Evolutionary conservation across 92 coral and sea anemone genomes (phyloP).

Genomic region (Siderastrea radians): DNA sequence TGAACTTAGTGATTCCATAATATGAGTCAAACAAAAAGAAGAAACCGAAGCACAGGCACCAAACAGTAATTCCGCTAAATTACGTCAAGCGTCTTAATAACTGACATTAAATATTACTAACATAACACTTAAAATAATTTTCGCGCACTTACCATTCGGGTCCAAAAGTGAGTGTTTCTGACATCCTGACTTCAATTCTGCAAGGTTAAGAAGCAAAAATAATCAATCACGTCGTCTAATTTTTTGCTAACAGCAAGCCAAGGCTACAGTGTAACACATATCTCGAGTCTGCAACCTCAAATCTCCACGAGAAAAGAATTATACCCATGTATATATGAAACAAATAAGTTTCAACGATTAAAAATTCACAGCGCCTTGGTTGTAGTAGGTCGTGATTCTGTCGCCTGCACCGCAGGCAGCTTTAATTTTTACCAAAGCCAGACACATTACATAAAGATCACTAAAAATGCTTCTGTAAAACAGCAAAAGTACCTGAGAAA

Average conservation of each 20-base stretch:
- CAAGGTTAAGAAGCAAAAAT: conserved; percentile 5
- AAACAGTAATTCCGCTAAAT: neutral
- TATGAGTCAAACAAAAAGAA: neutral
- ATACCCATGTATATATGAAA: conserved; percentile 18
- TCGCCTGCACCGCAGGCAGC: conserved; percentile 11
- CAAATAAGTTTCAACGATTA: conserved; percentile 19
- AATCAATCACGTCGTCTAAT: neutral
- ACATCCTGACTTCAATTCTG: conserved; percentile 79
- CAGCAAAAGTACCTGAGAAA: conserved; percentile 20
- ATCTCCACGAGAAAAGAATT: neutral
- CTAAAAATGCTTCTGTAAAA: neutral
- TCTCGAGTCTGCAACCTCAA: too few relatives aligned
- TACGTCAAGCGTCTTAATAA: neutral
- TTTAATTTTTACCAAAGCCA: conserved; percentile 2
- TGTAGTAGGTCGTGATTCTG: conserved; percentile 17
- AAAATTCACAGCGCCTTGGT: conserved; percentile 43
- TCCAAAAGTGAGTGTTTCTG: conserved; percentile 99
- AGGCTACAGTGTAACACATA: neutral
- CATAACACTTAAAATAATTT: neutral
- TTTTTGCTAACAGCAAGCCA: neutral
- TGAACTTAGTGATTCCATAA: neutral
- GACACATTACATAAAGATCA: neutral
- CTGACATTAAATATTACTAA: neutral
- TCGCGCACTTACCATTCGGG: conserved; percentile 95
- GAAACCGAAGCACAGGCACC: neutral